These are phyloP conservation scores for Dipodomys spectabilis DNA, from an alignment of 2,113 vertebrate genomes.

Conservation along the genomic window DNA sequence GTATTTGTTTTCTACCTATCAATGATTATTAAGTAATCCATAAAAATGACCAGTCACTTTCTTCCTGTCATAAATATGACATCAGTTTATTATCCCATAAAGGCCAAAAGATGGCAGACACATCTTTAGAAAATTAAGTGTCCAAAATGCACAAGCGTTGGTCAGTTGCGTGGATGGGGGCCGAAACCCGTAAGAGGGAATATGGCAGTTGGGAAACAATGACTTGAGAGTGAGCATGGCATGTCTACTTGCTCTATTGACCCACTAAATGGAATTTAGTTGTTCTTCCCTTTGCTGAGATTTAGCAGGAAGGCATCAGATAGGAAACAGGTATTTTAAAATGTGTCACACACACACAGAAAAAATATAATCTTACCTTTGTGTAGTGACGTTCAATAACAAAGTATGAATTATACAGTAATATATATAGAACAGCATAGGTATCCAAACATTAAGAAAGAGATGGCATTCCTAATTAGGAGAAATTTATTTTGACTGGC, in stretches of 20 bases:
- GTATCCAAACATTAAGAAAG: neutral
- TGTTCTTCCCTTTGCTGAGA: neutral
- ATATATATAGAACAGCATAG: neutral
- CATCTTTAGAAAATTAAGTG: conserved; percentile 50
- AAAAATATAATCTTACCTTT: conserved; percentile 9
- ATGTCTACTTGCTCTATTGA: neutral
- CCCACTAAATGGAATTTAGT: neutral
- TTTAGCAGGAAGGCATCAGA: neutral
- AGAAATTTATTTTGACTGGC: neutral
- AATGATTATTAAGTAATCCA: conserved; percentile 79
- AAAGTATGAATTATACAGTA: neutral
- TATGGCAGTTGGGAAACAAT: neutral
- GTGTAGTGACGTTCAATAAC: neutral
- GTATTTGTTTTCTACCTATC: conserved; percentile 79
- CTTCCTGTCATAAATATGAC: conserved; percentile 64
- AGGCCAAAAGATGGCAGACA: conserved; percentile 34
- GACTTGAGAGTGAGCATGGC: fast-evolving
- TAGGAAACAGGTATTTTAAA: conserved; percentile 32
- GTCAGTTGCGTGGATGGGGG: too few species aligned
- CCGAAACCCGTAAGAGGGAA: neutral
- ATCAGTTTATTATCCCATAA: conserved; percentile 64
- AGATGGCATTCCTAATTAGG: neutral
- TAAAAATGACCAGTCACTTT: conserved; percentile 72
- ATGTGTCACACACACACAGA: neutral
- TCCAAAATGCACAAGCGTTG: neutral